phyloP scores from a whole-genome alignment of 2,113 vertebrate genomes.

The Rhipidura dahli region DNA sequence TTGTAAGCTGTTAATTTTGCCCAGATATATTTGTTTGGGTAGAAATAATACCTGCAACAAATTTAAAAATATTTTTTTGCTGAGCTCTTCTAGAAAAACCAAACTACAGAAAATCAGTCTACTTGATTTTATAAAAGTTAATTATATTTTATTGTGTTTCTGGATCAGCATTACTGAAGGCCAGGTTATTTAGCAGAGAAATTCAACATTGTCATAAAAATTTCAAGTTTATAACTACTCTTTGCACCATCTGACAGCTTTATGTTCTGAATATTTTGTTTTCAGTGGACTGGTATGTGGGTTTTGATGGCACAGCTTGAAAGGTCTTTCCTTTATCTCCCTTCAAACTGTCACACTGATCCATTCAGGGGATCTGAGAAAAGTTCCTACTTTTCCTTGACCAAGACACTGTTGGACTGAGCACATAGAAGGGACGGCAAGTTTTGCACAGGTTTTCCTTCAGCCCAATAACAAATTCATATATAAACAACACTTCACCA shows the following conservation, averaged over 20 bases:
- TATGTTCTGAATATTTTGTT: background rate
- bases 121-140: background rate
- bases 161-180: background rate
- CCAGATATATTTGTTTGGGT: background rate
- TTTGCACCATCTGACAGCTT: background rate
- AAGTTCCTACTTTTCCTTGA: background rate
- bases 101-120: background rate
- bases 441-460: background rate
- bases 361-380: background rate
- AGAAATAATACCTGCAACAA: background rate
- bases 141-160: background rate
- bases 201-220: background rate
- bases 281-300: background rate
- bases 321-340: background rate
- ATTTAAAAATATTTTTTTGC: background rate
- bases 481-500: background rate
- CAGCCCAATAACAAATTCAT: background rate
- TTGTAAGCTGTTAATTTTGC: background rate
- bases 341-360: background rate
- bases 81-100: background rate
- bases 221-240: background rate
- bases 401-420: background rate
- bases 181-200: background rate
- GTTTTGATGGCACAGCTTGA: background rate
- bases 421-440: accelerated